Percentiles rank a stretch among this genome's conserved stretches.
These are phyloP conservation scores for Staurois parvus DNA, from an alignment of 2,797 vertebrate species.

Conservation along the genomic window DNA sequence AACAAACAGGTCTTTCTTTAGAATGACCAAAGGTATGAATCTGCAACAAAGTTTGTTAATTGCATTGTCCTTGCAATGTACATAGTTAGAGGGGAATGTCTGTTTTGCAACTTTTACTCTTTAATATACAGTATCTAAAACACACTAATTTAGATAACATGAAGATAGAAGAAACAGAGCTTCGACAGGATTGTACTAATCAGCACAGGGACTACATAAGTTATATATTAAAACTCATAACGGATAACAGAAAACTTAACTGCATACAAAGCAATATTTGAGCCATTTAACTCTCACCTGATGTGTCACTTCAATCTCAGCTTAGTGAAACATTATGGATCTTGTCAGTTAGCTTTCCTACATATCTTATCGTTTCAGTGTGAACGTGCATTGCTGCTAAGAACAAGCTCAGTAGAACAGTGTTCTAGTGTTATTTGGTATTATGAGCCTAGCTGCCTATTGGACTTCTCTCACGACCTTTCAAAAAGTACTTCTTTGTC, in stretches of 20 bases:
- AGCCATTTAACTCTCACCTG: neutral
- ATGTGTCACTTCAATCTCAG: neutral
- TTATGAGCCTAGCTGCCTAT: neutral
- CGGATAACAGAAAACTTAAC: neutral
- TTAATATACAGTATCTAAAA: too few relatives aligned
- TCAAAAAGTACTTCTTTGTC: neutral
- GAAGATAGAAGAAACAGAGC: neutral
- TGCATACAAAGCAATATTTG: neutral
- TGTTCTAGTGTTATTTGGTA: neutral
- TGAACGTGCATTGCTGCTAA: neutral
- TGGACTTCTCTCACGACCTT: neutral
- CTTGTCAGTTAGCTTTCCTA: neutral
- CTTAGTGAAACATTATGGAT: conserved; percentile 17
- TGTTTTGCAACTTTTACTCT: too few relatives aligned
- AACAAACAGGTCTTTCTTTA: too few relatives aligned
- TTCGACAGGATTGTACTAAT: neutral
- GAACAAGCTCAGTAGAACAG: neutral
- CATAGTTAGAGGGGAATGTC: too few relatives aligned
- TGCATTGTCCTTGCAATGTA: too few relatives aligned
- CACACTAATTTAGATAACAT: neutral
- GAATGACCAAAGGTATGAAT: too few relatives aligned
- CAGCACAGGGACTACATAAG: neutral
- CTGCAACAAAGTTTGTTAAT: too few relatives aligned
- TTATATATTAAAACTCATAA: neutral
- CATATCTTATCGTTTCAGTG: conserved; percentile 11